Evolutionary conservation across 2,113 vertebrate species (phyloP).

Genomic region (Erpornis zantholeuca): DNA sequence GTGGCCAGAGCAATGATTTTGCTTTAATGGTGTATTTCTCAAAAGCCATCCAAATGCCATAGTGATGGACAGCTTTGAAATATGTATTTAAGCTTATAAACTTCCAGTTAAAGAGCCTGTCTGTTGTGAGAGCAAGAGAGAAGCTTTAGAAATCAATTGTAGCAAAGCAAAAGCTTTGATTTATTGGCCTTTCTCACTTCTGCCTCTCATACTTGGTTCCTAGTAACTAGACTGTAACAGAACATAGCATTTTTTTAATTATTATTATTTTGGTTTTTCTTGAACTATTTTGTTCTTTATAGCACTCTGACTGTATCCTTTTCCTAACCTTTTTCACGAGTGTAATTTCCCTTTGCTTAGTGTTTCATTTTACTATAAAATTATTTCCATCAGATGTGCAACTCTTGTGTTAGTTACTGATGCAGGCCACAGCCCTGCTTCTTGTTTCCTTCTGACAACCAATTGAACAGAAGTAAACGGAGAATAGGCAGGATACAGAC

Average conservation of each 20-base stretch:
- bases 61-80: background rate
- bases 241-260: background rate
- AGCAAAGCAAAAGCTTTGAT: background rate
- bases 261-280: background rate
- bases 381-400: background rate
- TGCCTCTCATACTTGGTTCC: background rate
- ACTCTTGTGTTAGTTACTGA: background rate
- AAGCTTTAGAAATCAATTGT: background rate
- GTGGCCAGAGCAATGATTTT: background rate
- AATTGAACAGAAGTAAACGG: background rate
- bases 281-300: background rate
- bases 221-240: background rate
- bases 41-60: background rate
- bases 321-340: background rate
- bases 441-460: background rate
- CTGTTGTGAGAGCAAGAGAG: background rate
- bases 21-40: background rate
- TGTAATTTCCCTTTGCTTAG: background rate
- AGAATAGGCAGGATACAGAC: background rate
- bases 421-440: background rate
- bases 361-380: background rate
- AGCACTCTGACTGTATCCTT: background rate
- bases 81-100: background rate
- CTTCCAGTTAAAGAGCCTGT: background rate
- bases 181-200: background rate